Evolutionary conservation across 2,113 vertebrate species (phyloP), one percentile per base, ranked within the genome.

Genomic region (Corynorhinus townsendii): DNA sequence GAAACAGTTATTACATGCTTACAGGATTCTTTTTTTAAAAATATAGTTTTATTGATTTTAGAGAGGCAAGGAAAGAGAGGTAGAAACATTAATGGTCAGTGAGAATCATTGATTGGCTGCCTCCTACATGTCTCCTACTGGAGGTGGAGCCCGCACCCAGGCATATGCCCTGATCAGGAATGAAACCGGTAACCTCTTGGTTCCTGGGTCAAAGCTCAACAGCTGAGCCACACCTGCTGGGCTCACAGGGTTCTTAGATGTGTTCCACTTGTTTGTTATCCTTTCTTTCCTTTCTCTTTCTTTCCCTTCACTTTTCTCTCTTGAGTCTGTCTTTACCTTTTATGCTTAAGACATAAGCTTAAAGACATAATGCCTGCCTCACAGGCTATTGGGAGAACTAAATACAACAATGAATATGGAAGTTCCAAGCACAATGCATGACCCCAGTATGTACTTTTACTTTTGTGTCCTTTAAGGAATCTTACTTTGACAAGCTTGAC

Each of bases 381-480:
- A 54, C 16, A 28, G 62, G 59, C 26, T 35, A 2, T 43, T 79
- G n/a, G 69, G 45, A 86, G 43, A 90, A 52, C 28, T 24, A 62
- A 85, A 83, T 26, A 45, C 66, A 73, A 22, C 68, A 59, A 80
- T 90, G n/a, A 69, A 54, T 86, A 19, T 45, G 40, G 43, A 54
- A 28, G 38, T 64, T 87, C 38, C 40, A 38, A 91, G 66, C n/a
- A 47, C 47, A 45, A 17, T 69, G 45, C 43, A 24, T 86, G 73
- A 85, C 84, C 49, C 71, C 38, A 62, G 15, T 73, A 54, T 86
- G 75, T 92, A 64, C 80, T 84, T 90, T 87, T 64, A 77, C 49
- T 52, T 83, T 79, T 66, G 76, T 87, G 66, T 89, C 49, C 59
- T 89, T 86, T 86, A 84, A 89, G 72, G 54, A 84, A 69, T 90